Evolutionary conservation across 2,797 vertebrate species (phyloP), one percentile per base, ranked within the genome.

Genomic region (Cuculus canorus): DNA sequence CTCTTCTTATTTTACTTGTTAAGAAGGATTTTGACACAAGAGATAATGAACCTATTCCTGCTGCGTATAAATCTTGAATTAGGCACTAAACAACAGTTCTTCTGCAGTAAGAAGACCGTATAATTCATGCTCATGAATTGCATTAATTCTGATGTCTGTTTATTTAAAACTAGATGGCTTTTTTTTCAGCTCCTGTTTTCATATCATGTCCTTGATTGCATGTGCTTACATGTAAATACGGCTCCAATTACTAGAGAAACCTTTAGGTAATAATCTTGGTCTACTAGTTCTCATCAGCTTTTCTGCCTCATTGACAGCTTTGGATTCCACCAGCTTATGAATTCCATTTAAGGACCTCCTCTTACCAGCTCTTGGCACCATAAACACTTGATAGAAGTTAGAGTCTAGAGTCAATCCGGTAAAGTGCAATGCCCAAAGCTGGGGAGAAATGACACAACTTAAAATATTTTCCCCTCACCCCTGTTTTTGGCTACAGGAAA

Each of bases 11-110:
- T 57, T 90, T 75, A 81, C 57, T 90, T 84, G 75, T 84, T 68
- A 79, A 11, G 14, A 81, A 75, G 22, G 41, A 88, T 82, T 96
- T 92, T 88, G 47, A 82, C 84, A 94, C 25, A 37, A 72, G 54
- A 82, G 47, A 72, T 90, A 93, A 92, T 82, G 21, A 92, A 88
- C 90, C 66, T 35, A 68, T 90, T 77, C 41, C 59, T 76, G 16
- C 12, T 76, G 27, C 8, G 10, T 76, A 86, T 92, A 94, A 69
- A 94, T 86, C 81, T 86, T 70, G 43, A 88, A 72, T 84, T 90
- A 76, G 68, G 54, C 79, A 60, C 72, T 90, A 79, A 88, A 57
- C 33, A 90, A 37, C 65, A 82, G 64, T 59, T 66, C 70, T 82
- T 88, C 52, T 85, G 54, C 92, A 76, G 32, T 48, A 90, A 88